Evolutionary conservation across 2,888 invertebrate species (phyloP).

Genomic region (Oligia latruncula): DNA sequence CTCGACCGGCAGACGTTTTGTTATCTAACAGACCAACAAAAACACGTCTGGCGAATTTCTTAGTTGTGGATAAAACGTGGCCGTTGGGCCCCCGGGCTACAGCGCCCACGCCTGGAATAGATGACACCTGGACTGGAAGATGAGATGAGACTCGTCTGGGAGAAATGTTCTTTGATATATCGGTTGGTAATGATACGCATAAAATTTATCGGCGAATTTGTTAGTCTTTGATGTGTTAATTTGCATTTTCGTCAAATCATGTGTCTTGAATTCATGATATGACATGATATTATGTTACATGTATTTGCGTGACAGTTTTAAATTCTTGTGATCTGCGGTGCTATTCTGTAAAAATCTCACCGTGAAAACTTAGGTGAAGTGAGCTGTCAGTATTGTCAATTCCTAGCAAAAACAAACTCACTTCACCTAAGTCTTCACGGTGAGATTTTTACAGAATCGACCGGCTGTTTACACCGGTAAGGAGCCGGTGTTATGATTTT

Average conservation of each 20-base stretch:
- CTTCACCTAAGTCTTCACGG: no score
- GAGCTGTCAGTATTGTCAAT: no score
- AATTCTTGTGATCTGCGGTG: no score
- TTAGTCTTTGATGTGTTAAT: neutral
- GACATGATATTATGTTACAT: neutral
- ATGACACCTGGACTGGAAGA: neutral
- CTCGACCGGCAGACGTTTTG: conserved; percentile 42
- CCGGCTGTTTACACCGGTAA: neutral
- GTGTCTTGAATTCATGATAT: neutral
- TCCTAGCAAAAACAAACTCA: no score
- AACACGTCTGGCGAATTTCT: conserved; percentile 55
- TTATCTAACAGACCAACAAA: conserved; percentile 55
- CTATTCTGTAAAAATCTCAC: no score
- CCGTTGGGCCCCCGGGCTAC: conserved; percentile 6
- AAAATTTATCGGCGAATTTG: neutral
- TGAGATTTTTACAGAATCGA: no score
- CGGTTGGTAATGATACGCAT: neutral
- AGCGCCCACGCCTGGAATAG: neutral
- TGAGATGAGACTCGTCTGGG: conserved; percentile 4
- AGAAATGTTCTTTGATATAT: neutral
- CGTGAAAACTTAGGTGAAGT: no score
- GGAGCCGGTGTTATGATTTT: neutral
- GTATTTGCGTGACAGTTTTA: neutral
- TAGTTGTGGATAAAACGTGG: conserved; percentile 40
- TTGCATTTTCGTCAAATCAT: neutral